phyloP scores from a whole-genome alignment of 2,888 invertebrate species.

The Argynnis bischoffii region DNA sequence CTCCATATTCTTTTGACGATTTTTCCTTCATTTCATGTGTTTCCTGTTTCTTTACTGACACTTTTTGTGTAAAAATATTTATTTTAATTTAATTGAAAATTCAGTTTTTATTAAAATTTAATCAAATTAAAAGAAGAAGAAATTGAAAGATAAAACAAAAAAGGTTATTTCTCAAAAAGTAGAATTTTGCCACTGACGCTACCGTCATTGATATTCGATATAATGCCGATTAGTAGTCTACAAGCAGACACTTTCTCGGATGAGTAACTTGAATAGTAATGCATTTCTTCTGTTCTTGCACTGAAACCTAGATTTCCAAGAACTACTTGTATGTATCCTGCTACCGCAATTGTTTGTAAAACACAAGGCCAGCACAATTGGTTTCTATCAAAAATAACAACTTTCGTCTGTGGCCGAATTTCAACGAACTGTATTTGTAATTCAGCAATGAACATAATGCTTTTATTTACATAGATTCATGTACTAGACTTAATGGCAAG shows the following conservation, averaged over 20 bases:
- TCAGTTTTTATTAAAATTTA: not conserved
- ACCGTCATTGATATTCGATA: constrained; percentile 19
- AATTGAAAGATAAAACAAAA: not conserved
- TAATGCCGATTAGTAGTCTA: constrained; percentile 14
- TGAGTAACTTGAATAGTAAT: constrained; percentile 25
- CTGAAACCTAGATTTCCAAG: constrained; percentile 22
- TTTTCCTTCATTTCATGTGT: too few species aligned
- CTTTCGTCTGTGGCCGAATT: too few species aligned
- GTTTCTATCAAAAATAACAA: too few species aligned
- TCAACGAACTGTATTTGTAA: too few species aligned
- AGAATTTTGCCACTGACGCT: not conserved
- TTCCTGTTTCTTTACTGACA: too few species aligned
- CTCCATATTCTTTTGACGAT: too few species aligned
- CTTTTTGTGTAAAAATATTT: too few species aligned
- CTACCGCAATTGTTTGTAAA: not conserved
- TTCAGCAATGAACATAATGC: too few species aligned
- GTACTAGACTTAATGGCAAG: too few species aligned
- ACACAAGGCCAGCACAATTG: too few species aligned
- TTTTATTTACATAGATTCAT: too few species aligned
- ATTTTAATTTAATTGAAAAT: not conserved
- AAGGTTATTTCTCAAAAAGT: too few species aligned
- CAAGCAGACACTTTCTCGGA: constrained; percentile 27
- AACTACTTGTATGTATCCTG: constrained; percentile 4
- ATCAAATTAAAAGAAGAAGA: not conserved
- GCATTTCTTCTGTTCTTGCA: constrained; percentile 24